phyloP scores from a whole-genome alignment of 2,113 vertebrate species.

The Baryphthengus martii region DNA sequence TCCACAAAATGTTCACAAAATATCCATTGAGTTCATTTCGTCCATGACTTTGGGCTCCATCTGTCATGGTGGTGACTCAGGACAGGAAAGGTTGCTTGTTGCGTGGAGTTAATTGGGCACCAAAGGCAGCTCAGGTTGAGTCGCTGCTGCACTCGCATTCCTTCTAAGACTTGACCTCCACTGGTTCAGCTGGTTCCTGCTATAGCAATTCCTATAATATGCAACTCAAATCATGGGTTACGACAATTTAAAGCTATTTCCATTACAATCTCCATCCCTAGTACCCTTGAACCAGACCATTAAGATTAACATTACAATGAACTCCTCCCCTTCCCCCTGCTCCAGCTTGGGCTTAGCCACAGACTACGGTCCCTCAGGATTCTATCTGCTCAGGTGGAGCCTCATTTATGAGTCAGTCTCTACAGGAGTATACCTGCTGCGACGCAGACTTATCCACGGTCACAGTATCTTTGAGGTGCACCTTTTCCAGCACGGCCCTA shows the following conservation, averaged over 20 bases:
- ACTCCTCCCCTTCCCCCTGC: not conserved
- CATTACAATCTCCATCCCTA: not conserved
- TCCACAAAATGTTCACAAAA: not conserved
- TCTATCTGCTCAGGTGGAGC: not conserved
- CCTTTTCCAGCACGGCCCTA: not conserved
- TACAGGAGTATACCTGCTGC: not conserved
- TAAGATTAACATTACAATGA: not conserved
- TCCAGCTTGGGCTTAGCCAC: too few relatives aligned
- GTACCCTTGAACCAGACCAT: not conserved
- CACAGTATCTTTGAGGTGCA: not conserved
- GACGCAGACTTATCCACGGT: not conserved
- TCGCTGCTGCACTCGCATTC: not conserved
- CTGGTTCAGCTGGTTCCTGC: not conserved
- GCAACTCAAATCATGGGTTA: not conserved
- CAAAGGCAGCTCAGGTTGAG: not conserved
- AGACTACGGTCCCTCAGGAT: too few relatives aligned
- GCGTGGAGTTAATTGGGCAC: not conserved
- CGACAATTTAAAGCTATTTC: not conserved
- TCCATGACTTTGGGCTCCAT: not conserved
- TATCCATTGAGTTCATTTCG: not conserved
- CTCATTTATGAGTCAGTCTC: not conserved
- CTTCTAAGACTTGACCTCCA: not conserved
- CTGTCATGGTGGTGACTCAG: not conserved
- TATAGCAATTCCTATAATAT: too few relatives aligned
- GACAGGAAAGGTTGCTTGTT: not conserved